A percentile compares a stretch with the other conserved stretches of the same genome.
Evolutionary conservation across 2,888 invertebrate species (phyloP).

Genomic region (Fragum whitleyi): DNA sequence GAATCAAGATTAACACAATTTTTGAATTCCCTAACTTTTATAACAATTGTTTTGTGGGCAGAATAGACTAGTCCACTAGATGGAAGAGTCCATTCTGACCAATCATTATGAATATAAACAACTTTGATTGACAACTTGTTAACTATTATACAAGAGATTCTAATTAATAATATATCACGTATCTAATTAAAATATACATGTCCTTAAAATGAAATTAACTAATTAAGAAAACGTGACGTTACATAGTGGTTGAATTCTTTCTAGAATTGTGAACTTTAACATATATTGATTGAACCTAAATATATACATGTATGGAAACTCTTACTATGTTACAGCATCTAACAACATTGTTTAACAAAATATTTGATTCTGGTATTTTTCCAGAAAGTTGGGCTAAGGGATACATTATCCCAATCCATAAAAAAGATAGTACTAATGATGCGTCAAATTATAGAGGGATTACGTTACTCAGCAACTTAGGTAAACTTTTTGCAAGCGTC

Average conservation of each 20-base stretch:
- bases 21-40: neutral
- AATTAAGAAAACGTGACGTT: neutral
- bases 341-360: too few species aligned
- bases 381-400: too few species aligned
- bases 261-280: neutral
- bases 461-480: too few species aligned
- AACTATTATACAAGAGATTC: neutral
- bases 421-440: too few species aligned
- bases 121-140: slow-evolving; percentile 1
- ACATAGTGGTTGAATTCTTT: slow-evolving; percentile 1
- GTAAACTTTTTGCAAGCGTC: too few species aligned
- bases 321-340: slow-evolving; percentile 1
- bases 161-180: neutral
- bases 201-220: neutral
- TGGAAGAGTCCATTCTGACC: neutral
- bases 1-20: neutral
- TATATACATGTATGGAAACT: neutral
- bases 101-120: neutral
- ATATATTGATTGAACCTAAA: neutral
- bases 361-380: too few species aligned
- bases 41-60: neutral
- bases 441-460: too few species aligned
- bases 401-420: too few species aligned
- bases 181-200: neutral
- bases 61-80: neutral